Conservation (phyloP, 2,888 invertebrate species). For the Ectemnius lituratus region DNA sequence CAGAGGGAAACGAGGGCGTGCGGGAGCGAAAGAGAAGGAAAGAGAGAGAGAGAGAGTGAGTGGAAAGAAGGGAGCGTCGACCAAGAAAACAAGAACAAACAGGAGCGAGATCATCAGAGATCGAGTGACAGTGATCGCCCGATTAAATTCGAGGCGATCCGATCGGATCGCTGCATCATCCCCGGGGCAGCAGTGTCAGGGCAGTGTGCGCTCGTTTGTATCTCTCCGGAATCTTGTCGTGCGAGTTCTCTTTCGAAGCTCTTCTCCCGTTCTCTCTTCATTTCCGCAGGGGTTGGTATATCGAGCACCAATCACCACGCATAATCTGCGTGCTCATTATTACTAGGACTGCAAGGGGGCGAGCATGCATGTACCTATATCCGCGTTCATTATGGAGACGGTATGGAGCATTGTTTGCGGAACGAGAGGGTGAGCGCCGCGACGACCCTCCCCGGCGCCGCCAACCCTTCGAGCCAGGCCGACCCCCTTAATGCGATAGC, state of each 20-base stretch:
- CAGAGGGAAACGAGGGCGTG: neutral
- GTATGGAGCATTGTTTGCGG: conserved; percentile 77
- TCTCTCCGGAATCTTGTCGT: conserved; percentile 59
- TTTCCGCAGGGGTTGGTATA: conserved; percentile 64
- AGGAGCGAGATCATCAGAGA: neutral
- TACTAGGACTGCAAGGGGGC: conserved; percentile 72
- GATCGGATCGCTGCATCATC: conserved; percentile 11
- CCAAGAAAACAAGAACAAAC: neutral
- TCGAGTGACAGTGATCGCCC: conserved; percentile 19
- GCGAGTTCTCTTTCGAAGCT: conserved; percentile 40
- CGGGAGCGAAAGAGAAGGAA: neutral
- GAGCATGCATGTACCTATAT: conserved; percentile 58
- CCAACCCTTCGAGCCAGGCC: conserved; percentile 39
- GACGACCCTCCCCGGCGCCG: conserved; percentile 55
- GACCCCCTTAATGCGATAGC: conserved; percentile 67
- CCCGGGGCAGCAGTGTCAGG: neutral
- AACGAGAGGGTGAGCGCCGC: conserved; percentile 73
- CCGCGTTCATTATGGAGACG: conserved; percentile 76
- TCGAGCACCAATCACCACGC: conserved; percentile 76
- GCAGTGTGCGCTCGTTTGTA: conserved; percentile 56
- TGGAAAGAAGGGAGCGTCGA: neutral
- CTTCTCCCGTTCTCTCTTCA: conserved; percentile 54
- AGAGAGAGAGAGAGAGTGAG: neutral
- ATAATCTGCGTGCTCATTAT: conserved; percentile 78
- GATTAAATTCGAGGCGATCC: conserved; percentile 48